phyloP scores from a whole-genome alignment of 2,797 vertebrate genomes.

The Oryzias dopingdopingensis region DNA sequence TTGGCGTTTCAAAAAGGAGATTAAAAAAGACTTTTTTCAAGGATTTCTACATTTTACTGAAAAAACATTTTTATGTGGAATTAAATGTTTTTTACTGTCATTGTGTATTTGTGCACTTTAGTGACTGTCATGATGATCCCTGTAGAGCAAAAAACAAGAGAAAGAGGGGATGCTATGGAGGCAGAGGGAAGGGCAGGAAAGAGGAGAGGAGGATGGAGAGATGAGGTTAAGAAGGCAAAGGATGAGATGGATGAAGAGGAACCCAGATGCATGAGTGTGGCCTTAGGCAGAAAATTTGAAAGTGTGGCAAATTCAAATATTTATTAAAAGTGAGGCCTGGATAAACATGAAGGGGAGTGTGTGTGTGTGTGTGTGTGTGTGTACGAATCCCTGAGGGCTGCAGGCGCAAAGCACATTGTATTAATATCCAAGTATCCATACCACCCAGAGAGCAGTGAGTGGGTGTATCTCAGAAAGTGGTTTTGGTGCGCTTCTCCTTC shows the following conservation, averaged over 20 bases:
- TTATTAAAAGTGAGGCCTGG: constrained; percentile 82
- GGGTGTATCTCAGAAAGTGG: constrained; percentile 20
- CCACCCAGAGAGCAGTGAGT: constrained; percentile 45
- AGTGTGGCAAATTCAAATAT: constrained; percentile 83
- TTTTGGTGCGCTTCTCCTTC: constrained; percentile 23
- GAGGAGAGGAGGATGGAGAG: constrained; percentile 5
- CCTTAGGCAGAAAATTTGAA: constrained; percentile 74
- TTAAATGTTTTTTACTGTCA: constrained; percentile 30
- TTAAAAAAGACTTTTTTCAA: no score
- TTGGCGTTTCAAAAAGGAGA: no score
- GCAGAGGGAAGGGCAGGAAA: constrained; percentile 6
- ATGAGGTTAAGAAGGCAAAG: constrained; percentile 7
- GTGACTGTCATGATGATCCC: constrained; percentile 66
- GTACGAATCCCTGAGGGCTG: constrained; percentile 55
- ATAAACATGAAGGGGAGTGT: constrained; percentile 74
- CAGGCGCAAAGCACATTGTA: constrained; percentile 71
- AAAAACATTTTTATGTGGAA: constrained; percentile 15
- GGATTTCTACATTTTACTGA: not conserved
- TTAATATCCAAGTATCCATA: constrained; percentile 64
- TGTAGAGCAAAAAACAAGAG: constrained; percentile 33
- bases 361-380: constrained; percentile 50
- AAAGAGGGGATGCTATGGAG: constrained; percentile 6
- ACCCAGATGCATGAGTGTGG: constrained; percentile 73
- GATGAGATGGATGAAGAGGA: constrained; percentile 41
- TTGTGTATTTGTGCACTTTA: constrained; percentile 26